These are phyloP conservation scores for Eristalis intricaria DNA, from an alignment of 2,888 invertebrate genomes.

Conservation along the genomic window DNA sequence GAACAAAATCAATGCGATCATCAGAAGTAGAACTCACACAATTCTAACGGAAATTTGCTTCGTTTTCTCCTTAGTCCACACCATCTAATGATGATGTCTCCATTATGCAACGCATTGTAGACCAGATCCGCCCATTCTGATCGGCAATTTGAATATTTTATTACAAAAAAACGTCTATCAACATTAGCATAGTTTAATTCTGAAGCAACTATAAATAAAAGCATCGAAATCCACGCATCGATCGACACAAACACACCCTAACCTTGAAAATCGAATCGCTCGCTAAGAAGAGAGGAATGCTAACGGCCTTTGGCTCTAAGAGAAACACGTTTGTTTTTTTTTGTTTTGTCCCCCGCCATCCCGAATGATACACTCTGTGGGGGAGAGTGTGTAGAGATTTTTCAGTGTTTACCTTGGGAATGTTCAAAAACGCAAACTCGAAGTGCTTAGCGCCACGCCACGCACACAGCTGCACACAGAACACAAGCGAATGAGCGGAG, in stretches of 20 bases:
- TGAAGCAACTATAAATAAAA: constrained; percentile 20
- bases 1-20: background rate
- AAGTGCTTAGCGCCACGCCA: background rate
- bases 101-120: background rate
- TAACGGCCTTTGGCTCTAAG: background rate
- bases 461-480: background rate
- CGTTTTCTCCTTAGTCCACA: background rate
- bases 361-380: background rate
- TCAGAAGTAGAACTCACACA: background rate
- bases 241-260: background rate
- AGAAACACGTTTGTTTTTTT: background rate
- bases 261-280: constrained; percentile 19
- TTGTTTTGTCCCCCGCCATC: background rate
- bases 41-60: background rate
- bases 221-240: constrained; percentile 1
- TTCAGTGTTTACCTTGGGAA: background rate
- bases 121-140: background rate
- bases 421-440: background rate
- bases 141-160: background rate
- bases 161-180: constrained; percentile 1
- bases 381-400: background rate
- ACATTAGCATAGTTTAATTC: constrained; percentile 13
- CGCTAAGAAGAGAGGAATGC: background rate
- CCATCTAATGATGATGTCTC: background rate
- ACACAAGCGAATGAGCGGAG: background rate